Percentiles rank a stretch among this genome's conserved stretches.
Evolutionary conservation across 2,113 vertebrate genomes (phyloP).

Genomic region (Tragulus kanchil): DNA sequence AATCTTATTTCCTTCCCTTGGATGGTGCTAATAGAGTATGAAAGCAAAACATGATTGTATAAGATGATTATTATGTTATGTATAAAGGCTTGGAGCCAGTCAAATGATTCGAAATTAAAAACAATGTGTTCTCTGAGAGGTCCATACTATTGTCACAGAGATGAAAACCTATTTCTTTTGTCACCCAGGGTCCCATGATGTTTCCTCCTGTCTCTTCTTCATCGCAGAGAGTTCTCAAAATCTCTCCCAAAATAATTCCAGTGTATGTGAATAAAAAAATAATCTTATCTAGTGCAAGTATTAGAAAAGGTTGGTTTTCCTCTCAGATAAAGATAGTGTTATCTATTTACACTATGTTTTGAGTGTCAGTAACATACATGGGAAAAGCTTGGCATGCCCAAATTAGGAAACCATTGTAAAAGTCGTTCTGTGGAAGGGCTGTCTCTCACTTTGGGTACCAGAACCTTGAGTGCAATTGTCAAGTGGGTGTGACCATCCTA

Average conservation of each 20-base stretch:
- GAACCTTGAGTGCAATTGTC: background rate
- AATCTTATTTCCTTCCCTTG: slow-evolving; percentile 78
- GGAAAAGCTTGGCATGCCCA: background rate
- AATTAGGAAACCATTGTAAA: background rate
- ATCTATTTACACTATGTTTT: background rate
- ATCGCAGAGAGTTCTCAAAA: slow-evolving; percentile 43
- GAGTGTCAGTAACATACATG: background rate
- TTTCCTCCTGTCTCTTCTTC: background rate
- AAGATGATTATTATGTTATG: slow-evolving; percentile 59
- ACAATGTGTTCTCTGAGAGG: slow-evolving; percentile 66
- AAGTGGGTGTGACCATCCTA: background rate
- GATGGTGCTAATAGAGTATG: slow-evolving; percentile 77
- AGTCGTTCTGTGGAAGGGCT: background rate
- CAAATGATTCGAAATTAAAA: slow-evolving; percentile 70
- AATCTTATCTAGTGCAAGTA: background rate
- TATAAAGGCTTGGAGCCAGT: slow-evolving; percentile 56
- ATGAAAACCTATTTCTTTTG: slow-evolving; percentile 64
- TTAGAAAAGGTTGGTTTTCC: slow-evolving; percentile 31
- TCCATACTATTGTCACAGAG: slow-evolving; percentile 54
- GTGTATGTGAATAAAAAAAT: slow-evolving; percentile 19
- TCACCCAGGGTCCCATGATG: background rate
- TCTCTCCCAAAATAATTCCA: slow-evolving; percentile 43
- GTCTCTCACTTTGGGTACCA: background rate
- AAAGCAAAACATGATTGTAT: slow-evolving; percentile 76
- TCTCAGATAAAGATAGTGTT: background rate